Evolutionary conservation across 2,797 vertebrate species (phyloP).

Genomic region (Numenius phaeopus): DNA sequence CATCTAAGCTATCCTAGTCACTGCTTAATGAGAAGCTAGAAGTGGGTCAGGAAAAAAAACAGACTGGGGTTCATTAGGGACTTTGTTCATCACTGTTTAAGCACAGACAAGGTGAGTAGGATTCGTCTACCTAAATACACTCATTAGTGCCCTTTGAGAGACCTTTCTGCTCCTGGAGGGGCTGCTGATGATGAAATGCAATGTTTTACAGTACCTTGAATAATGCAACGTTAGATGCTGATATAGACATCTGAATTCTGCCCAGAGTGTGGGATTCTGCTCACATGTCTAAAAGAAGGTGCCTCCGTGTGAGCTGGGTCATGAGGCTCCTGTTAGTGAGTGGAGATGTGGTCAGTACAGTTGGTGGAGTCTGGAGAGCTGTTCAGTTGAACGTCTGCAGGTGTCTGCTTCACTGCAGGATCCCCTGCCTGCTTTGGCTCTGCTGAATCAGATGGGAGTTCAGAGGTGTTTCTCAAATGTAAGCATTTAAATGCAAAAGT

Average conservation of each 20-base stretch:
- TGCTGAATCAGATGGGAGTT: not conserved
- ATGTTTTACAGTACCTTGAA: not conserved
- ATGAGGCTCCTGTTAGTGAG: not conserved
- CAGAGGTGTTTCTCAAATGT: not conserved
- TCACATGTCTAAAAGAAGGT: not conserved
- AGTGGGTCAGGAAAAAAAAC: not conserved
- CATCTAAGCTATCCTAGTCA: not conserved
- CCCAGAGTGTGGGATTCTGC: not conserved
- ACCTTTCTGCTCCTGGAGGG: not conserved
- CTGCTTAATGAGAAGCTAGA: not conserved
- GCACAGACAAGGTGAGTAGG: not conserved
- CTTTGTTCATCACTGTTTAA: not conserved
- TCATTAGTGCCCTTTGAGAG: not conserved
- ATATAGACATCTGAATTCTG: not conserved
- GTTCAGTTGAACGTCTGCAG: not conserved
- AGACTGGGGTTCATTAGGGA: not conserved
- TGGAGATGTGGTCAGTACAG: not conserved
- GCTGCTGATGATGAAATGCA: not conserved
- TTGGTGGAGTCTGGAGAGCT: not conserved
- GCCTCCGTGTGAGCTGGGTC: not conserved
- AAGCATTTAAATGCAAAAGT: not conserved
- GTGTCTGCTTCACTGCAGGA: not conserved
- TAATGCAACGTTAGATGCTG: not conserved
- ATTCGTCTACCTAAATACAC: not conserved
- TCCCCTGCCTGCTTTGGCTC: not conserved